Evolutionary conservation across 2,888 invertebrate species (phyloP), one percentile per base, ranked within the genome.

Genomic region (Caenorhabditis sp.): DNA sequence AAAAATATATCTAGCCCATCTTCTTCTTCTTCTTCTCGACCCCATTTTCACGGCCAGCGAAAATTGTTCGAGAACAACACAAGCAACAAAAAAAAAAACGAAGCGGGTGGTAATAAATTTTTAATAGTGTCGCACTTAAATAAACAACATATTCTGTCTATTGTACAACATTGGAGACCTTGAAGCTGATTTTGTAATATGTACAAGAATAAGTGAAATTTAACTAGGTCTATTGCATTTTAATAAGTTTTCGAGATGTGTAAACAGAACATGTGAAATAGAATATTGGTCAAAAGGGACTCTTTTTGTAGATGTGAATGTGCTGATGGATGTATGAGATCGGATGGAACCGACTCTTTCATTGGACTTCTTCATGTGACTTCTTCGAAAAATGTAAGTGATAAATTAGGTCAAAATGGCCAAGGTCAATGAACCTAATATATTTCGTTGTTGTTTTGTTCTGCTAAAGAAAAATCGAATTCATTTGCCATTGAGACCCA

Each of bases 301-400:
- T 10, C 4, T 56, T 26, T 61, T 70, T 74, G 17, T 72, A 82
- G 83, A 59, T 83, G 83, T 59, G 74, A 77, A 60, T 83, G 83
- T 54, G 67, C 77, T 8, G 78, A 79, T 59, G 80, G 81, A 14
- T 83, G 83, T 63, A 26, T 61, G 10, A 50, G 82, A 27, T 74
- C 67, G 5, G 78, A 81, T 58, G 82, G 82, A 10, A 76, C 67
- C n/a, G 78, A 75, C 53, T 76, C 72, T 17, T 84, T 81, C 70
- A 73, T 83, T 36, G 83, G 83, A 43, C 69, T 83, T 23, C 77
- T 84, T 60, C 80, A 83, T 62, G 82, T 84, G 17, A 77, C 84
- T 36, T 73, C 78, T 27, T 77, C 78, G 10, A 77, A 70, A 54
- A 77, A 70, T 67, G 82, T 78, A 64, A 72, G 78, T 64, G 63